Conservation (phyloP, 37 sponge, comb jelly and placozoan genomes). For the Haliclona indistincta region DNA sequence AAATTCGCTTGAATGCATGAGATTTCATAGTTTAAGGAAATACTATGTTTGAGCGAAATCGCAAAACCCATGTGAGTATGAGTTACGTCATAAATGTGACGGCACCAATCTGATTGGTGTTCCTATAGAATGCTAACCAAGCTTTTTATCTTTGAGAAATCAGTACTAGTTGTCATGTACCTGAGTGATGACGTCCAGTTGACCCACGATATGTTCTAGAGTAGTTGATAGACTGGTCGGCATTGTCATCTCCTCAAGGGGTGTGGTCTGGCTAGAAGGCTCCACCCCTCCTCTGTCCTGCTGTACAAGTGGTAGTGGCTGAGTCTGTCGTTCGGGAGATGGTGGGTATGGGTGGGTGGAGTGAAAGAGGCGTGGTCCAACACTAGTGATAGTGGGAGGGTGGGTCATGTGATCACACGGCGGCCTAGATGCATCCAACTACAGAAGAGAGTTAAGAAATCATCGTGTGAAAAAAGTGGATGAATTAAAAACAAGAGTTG, state of each 20-base stretch:
- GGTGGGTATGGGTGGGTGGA: neutral
- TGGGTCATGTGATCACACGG: slow-evolving; percentile 27
- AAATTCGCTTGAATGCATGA: no score
- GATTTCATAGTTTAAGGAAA: no score
- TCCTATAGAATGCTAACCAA: neutral
- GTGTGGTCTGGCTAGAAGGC: slow-evolving; percentile 54
- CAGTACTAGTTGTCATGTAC: slow-evolving; percentile 17
- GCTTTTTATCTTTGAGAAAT: no score
- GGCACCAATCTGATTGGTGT: neutral
- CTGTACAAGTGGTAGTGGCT: no score
- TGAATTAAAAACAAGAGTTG: neutral
- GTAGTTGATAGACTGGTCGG: slow-evolving; percentile 86
- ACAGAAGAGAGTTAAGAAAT: neutral
- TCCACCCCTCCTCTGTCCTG: neutral
- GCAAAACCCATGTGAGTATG: neutral
- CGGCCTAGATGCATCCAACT: slow-evolving; percentile 13
- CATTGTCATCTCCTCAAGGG: slow-evolving; percentile 85
- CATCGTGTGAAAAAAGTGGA: neutral
- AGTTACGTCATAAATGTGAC: neutral
- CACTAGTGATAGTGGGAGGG: slow-evolving; percentile 62
- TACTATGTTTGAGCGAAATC: neutral
- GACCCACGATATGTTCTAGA: slow-evolving; percentile 93
- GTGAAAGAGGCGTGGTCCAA: slow-evolving; percentile 80
- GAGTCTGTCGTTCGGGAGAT: no score
- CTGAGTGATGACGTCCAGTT: slow-evolving; percentile 95